A percentile compares a stretch with the other conserved stretches of the same genome.
Conservation (phyloP, 2,797 vertebrate species). For the Eulemur mongoz region DNA sequence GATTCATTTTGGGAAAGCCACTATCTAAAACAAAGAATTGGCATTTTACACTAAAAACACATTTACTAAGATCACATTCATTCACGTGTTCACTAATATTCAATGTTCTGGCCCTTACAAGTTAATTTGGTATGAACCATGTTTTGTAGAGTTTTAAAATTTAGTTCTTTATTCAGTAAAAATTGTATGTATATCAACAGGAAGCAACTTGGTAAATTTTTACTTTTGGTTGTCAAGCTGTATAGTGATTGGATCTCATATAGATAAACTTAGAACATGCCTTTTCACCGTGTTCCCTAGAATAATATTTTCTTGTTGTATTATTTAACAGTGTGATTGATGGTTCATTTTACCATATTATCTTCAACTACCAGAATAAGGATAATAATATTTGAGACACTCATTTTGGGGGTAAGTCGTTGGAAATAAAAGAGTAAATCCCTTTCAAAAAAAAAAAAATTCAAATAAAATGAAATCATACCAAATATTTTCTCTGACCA, state of each 20-base stretch:
- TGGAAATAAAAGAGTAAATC: background rate
- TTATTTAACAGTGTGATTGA: conserved; percentile 17
- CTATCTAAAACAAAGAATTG: background rate
- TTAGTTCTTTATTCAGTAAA: background rate
- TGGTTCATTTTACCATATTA: conserved; percentile 5
- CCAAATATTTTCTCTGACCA: too few relatives aligned
- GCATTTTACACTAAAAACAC: conserved; percentile 31
- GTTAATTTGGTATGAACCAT: background rate
- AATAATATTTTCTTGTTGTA: background rate
- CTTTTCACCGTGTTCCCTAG: background rate
- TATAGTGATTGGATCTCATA: background rate
- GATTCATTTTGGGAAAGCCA: background rate
- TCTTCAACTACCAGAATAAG: conserved; percentile 46
- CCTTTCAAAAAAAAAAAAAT: background rate
- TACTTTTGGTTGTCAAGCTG: background rate
- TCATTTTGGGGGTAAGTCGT: background rate
- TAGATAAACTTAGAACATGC: background rate
- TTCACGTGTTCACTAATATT: conserved; percentile 8
- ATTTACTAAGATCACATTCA: background rate
- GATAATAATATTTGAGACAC: background rate
- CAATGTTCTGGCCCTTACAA: background rate
- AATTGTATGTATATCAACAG: background rate
- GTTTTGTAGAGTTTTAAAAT: background rate
- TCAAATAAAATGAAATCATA: too few relatives aligned
- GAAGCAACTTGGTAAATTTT: conserved; percentile 3